Evolutionary conservation across 2,113 vertebrate genomes (phyloP).

Genomic region (Chitala chitala): DNA sequence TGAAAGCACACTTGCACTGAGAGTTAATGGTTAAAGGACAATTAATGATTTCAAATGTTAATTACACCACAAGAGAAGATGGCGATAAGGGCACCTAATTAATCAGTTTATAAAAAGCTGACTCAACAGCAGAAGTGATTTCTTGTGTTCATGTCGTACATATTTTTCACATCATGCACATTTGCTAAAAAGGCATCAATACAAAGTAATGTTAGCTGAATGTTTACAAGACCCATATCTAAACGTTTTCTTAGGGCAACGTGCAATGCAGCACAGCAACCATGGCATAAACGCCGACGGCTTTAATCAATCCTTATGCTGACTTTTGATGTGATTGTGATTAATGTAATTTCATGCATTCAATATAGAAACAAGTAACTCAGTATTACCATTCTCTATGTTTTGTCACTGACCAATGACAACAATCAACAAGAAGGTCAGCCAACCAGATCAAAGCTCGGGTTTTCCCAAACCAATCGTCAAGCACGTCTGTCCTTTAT

Average conservation of each 20-base stretch:
- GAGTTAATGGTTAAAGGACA: too few species aligned
- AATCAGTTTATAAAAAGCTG: too few species aligned
- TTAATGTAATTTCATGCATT: not conserved
- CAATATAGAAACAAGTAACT: not conserved
- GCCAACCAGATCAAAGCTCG: not conserved
- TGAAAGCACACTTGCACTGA: too few species aligned
- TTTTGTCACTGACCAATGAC: not conserved
- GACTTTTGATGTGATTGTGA: not conserved
- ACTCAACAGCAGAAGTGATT: too few species aligned
- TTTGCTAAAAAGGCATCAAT: too few species aligned
- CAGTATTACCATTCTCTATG: not conserved
- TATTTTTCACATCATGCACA: too few species aligned
- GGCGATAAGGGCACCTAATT: too few species aligned
- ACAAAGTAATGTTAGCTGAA: too few species aligned
- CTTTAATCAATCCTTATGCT: not conserved
- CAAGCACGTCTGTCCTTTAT: not conserved
- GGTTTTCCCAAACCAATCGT: not conserved
- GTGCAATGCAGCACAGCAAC: not conserved
- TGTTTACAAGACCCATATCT: not conserved
- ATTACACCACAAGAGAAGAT: too few species aligned
- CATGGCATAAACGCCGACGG: not conserved
- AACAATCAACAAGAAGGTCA: not conserved
- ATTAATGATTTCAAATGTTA: too few species aligned
- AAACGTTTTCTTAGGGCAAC: not conserved
- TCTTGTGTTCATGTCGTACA: too few species aligned